phyloP scores from a whole-genome alignment of 2,888 invertebrate species.

The Copidosoma aretas region DNA sequence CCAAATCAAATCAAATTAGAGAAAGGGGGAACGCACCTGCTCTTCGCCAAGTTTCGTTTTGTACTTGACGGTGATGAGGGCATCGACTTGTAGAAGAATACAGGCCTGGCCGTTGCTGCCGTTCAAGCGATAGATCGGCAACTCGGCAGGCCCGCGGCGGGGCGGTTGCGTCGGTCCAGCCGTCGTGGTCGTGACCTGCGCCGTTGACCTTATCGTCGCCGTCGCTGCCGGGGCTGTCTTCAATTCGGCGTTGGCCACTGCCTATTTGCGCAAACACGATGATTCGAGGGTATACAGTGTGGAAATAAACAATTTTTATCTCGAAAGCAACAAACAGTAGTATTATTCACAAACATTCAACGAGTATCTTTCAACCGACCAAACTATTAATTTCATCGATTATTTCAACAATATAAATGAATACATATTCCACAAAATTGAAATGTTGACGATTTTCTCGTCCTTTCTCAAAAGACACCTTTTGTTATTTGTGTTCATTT shows the following conservation, averaged over 20 bases:
- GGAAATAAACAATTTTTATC: too few species aligned
- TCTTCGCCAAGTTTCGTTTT: slow-evolving; percentile 72
- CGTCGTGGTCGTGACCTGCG: slow-evolving; percentile 62
- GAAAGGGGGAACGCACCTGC: slow-evolving; percentile 51
- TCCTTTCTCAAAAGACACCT: too few species aligned
- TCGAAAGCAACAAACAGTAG: too few species aligned
- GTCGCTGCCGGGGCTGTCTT: slow-evolving; percentile 12
- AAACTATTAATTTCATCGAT: too few species aligned
- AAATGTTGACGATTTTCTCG: too few species aligned
- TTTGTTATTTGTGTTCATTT: too few species aligned
- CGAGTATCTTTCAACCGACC: too few species aligned
- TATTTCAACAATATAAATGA: too few species aligned
- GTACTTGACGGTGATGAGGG: slow-evolving; percentile 73
- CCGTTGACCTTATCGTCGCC: slow-evolving; percentile 38
- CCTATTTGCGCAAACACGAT: slow-evolving; percentile 16
- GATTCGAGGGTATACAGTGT: too few species aligned
- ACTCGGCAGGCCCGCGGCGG: slow-evolving; percentile 61
- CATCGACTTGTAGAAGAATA: slow-evolving; percentile 80
- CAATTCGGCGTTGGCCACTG: slow-evolving; percentile 29
- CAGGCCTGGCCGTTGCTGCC: slow-evolving; percentile 78
- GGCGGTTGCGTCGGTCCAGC: slow-evolving; percentile 53
- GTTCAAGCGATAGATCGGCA: slow-evolving; percentile 71
- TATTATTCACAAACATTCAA: too few species aligned
- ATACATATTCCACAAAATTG: too few species aligned
- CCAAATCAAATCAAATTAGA: background rate